Base-by-base conservation (phyloP, 1,140 invertebrate species). In the Trinorchestia longiramus region DNA sequence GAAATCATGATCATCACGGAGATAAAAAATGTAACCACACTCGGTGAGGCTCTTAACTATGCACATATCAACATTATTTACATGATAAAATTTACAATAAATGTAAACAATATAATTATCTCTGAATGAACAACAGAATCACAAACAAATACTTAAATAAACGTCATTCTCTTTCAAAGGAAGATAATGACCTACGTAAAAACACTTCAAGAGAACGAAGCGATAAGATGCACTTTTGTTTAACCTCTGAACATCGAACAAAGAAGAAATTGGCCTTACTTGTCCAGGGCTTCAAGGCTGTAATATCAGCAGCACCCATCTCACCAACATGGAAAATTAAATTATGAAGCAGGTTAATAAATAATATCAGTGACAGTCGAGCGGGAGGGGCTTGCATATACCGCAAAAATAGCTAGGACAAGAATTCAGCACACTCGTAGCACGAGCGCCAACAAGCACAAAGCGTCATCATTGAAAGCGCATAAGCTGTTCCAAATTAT, bases 71-170 rank as follows among this genome's bases (percentile, higher is more conserved):
- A 90, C 88, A 41, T 15, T 90, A 90, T 90, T 42, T 90, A 90
- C 88, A 90, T 17, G 28, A 90, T 43, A 90, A 41, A 90, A 90
- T 90, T 43, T 90, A 90, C 88, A 90, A 41, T 42, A 90, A 11
- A 42, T 42, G 88, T 41, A 41, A 90, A 90, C 88, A 90, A 90
- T 15, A 77, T 42, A 90, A 90, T 90, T 36, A 41, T 90, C 88
- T 90, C 88, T 90, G 88, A 90, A 28, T 4, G 43, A 90, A 42
- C 88, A 90, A 90, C 88, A 90, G 88, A 90, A 90, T 90, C 88
- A 43, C 43, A 42, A 41, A 90, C 88, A 90, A 90, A 1, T 28
- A 90, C n/a, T 42, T 90, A 90, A 90, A 77, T 77, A 77, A 77
- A 77, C 28, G 62, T 23, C 62, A 77, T 28, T 77, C n/a, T 77